phyloP scores from a whole-genome alignment of 2,888 invertebrate species.

The Drosophila nr. medialis region DNA sequence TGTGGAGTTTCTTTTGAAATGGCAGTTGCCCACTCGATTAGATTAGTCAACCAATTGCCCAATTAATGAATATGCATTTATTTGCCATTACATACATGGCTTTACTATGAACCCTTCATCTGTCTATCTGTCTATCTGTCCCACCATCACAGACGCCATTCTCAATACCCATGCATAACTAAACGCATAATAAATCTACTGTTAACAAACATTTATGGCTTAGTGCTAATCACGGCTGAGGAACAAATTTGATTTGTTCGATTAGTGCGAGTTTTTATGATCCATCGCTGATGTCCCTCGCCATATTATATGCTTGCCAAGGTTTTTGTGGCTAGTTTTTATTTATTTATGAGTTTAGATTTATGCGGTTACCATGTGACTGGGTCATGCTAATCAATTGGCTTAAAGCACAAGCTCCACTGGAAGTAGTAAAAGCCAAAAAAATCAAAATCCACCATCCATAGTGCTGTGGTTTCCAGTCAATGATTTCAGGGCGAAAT shows the following conservation, averaged over 20 bases:
- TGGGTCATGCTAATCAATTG: slow-evolving; percentile 3
- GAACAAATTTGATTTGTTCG: slow-evolving; percentile 41
- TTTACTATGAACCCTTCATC: neutral
- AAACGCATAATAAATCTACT: slow-evolving; percentile 36
- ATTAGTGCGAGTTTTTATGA: slow-evolving; percentile 38
- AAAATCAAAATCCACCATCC: slow-evolving; percentile 6
- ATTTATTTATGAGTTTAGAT: slow-evolving; percentile 47
- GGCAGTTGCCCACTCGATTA: slow-evolving; percentile 36
- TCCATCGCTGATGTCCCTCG: neutral
- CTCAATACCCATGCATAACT: neutral
- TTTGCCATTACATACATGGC: slow-evolving; percentile 2
- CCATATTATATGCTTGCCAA: slow-evolving; percentile 7
- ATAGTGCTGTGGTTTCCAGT: slow-evolving; percentile 23
- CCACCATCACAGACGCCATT: neutral
- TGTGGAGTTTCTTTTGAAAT: slow-evolving; percentile 20
- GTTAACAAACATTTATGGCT: slow-evolving; percentile 30
- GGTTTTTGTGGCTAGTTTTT: slow-evolving; percentile 2
- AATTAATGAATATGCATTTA: slow-evolving; percentile 47
- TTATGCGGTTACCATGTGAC: slow-evolving; percentile 35
- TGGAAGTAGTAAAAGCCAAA: neutral
- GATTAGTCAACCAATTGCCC: slow-evolving; percentile 53
- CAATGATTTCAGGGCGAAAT: slow-evolving; percentile 3
- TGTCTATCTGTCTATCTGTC: neutral
- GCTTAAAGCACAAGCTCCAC: neutral
- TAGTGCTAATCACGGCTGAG: slow-evolving; percentile 27